These are phyloP conservation scores for Herpetotheres cachinnans DNA, from an alignment of 2,113 vertebrate species.

Conservation along the genomic window DNA sequence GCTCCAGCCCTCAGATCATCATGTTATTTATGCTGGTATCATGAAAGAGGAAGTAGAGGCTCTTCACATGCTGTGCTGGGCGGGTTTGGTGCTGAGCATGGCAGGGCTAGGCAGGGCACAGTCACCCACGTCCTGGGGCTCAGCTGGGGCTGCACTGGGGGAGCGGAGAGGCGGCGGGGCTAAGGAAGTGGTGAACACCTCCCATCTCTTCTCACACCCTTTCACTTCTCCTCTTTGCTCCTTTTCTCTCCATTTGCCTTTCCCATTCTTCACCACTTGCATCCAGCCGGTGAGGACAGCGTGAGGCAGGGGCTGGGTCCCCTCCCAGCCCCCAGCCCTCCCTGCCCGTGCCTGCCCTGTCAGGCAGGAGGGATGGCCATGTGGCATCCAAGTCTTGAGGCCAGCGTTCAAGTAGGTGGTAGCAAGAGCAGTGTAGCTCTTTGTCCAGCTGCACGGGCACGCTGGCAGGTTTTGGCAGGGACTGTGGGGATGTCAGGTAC, in stretches of 20 bases:
- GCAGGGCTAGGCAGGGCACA: background rate
- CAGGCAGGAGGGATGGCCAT: background rate
- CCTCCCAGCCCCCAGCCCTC: background rate
- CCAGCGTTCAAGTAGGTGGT: background rate
- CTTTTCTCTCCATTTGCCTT: background rate
- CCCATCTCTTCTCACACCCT: background rate
- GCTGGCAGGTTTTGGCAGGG: background rate
- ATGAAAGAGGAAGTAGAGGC: rapidly evolving
- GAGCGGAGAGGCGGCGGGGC: background rate
- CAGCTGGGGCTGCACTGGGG: background rate
- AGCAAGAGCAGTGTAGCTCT: background rate
- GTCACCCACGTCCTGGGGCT: background rate
- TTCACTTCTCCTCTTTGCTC: background rate
- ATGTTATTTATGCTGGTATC: rapidly evolving
- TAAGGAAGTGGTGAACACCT: background rate
- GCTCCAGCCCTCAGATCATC: too few species aligned
- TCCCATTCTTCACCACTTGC: background rate
- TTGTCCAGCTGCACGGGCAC: background rate
- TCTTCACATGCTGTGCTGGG: rapidly evolving
- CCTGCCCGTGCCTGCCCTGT: background rate
- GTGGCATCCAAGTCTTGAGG: rapidly evolving
- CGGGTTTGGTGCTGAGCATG: background rate
- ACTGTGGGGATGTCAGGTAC: rapidly evolving
- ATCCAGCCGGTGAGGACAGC: background rate
- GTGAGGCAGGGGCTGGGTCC: too few species aligned